A percentile compares a stretch with the other conserved stretches of the same genome.
Evolutionary conservation across 2,113 vertebrate species (phyloP).

Genomic region (Micronycteris hirsuta): DNA sequence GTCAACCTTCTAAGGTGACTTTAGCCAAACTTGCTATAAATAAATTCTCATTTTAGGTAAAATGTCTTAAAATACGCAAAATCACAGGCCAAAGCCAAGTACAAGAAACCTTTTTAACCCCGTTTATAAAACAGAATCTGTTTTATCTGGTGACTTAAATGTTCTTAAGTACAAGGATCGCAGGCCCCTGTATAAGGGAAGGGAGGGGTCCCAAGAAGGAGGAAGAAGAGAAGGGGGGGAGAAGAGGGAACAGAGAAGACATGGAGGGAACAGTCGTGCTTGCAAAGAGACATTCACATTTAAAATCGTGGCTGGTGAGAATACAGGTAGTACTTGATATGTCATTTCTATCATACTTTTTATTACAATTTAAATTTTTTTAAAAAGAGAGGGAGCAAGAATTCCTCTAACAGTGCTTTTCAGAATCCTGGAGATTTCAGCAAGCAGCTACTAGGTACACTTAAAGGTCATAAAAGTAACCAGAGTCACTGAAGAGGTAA

Average conservation of each 20-base stretch:
- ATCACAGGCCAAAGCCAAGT: not conserved
- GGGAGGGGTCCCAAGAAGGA: not conserved
- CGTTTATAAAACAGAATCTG: not conserved
- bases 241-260: rapidly evolving
- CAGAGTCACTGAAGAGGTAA: not conserved
- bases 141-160: not conserved
- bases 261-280: rapidly evolving
- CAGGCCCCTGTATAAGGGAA: not conserved
- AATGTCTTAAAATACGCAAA: not conserved
- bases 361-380: not conserved
- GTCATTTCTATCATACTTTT: not conserved
- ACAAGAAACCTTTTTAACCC: not conserved
- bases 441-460: not conserved
- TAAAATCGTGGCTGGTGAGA: not conserved
- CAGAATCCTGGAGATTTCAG: not conserved
- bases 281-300: not conserved
- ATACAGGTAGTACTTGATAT: rapidly evolving
- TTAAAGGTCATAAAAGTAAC: not conserved
- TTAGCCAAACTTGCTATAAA: not conserved
- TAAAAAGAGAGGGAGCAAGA: not conserved
- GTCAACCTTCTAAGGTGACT: not conserved
- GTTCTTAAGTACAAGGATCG: not conserved
- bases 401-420: not conserved
- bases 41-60: not conserved
- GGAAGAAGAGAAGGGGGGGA: not conserved